Conservation (phyloP, 2,888 invertebrate species). For the Stenichneumon culpator region DNA sequence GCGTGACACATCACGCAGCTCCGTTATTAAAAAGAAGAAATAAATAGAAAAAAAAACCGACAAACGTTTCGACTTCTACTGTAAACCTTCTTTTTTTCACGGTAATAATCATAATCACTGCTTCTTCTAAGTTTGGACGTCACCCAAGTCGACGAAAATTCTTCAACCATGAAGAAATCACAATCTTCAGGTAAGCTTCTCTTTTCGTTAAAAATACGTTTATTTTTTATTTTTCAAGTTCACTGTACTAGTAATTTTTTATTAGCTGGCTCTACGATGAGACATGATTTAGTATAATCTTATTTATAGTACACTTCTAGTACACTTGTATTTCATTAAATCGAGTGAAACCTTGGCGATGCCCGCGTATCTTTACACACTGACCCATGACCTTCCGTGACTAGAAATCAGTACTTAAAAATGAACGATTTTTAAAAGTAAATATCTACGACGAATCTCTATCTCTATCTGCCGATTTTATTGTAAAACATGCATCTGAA, state of each 20-base stretch:
- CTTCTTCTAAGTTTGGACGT: background rate
- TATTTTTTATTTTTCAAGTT: background rate
- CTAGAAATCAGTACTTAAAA: constrained; percentile 3
- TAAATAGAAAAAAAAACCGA: background rate
- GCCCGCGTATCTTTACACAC: background rate
- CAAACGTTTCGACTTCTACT: background rate
- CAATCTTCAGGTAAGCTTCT: constrained; percentile 51
- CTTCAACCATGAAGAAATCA: constrained; percentile 47
- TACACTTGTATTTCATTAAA: background rate
- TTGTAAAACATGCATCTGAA: background rate
- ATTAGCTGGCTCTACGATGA: background rate
- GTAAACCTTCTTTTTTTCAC: background rate
- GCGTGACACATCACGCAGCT: constrained; percentile 14
- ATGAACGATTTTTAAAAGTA: background rate
- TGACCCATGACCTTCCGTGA: constrained; percentile 25
- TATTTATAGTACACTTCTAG: constrained; percentile 25
- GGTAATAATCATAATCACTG: background rate
- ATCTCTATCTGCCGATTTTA: background rate
- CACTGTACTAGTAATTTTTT: background rate
- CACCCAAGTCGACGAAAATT: constrained; percentile 1
- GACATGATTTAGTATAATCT: background rate
- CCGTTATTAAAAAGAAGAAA: background rate
- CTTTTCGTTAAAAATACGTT: background rate
- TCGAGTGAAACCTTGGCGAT: background rate
- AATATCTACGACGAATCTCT: constrained; percentile 8